phyloP scores from a whole-genome alignment of 2,113 vertebrate genomes.

The Bubo scandiacus region DNA sequence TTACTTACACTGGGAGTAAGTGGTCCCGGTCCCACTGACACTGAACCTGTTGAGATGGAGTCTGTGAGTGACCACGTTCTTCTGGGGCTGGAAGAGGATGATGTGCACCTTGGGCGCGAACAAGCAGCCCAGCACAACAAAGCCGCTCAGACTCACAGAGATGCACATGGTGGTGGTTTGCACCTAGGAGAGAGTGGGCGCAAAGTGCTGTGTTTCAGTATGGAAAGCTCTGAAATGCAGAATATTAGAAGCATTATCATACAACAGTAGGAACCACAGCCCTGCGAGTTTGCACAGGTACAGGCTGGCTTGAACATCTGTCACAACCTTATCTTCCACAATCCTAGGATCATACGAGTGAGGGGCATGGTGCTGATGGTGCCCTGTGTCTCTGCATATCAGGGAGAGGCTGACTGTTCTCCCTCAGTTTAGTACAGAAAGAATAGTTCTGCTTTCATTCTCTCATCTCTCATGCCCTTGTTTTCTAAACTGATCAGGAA shows the following conservation, averaged over 20 bases:
- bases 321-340: not conserved
- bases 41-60: constrained; percentile 97
- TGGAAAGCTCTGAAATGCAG: not conserved
- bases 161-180: constrained; percentile 99
- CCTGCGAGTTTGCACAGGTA: not conserved
- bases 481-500: not conserved
- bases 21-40: constrained; percentile 90
- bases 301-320: not conserved
- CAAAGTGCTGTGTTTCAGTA: not conserved
- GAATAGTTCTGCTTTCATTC: not conserved
- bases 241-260: not conserved
- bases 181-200: constrained; percentile 77
- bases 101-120: constrained; percentile 98
- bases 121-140: constrained; percentile 96
- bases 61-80: constrained; percentile 96
- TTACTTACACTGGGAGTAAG: constrained; percentile 91
- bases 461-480: not conserved
- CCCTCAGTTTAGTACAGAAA: not conserved
- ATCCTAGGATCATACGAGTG: not conserved
- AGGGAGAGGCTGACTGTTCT: not conserved
- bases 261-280: not conserved
- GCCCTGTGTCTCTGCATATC: not conserved
- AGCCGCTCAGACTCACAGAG: constrained; percentile 97
- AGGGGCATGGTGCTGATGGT: not conserved
- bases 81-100: constrained; percentile 98